phyloP scores from a whole-genome alignment of 2,888 invertebrate species.

The Hecatera dysodea region DNA sequence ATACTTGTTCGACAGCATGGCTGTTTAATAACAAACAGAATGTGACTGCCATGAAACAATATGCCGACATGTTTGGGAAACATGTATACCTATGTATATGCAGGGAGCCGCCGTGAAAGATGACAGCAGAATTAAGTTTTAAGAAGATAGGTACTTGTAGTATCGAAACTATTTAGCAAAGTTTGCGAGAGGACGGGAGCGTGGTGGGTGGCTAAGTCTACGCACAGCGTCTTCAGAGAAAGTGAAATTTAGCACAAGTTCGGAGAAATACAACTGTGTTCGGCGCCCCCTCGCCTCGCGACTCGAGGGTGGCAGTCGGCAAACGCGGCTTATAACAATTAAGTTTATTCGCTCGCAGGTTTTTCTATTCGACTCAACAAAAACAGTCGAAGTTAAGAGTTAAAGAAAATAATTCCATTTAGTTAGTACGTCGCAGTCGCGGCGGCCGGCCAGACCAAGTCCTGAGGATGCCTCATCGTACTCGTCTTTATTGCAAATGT shows the following conservation, averaged over 20 bases:
- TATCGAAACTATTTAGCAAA: constrained; percentile 81
- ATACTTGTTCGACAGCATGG: constrained; percentile 71
- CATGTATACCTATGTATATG: constrained; percentile 13
- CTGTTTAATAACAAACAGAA: constrained; percentile 56
- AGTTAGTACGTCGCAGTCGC: constrained; percentile 54
- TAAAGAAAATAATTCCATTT: constrained; percentile 66
- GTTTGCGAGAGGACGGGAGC: constrained; percentile 79
- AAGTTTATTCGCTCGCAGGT: constrained; percentile 88
- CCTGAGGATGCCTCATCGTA: constrained; percentile 15
- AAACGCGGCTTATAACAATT: constrained; percentile 90
- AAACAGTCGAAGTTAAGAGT: constrained; percentile 66
- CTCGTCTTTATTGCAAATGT: constrained; percentile 15
- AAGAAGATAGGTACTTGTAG: constrained; percentile 61
- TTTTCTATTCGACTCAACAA: constrained; percentile 81
- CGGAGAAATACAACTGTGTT: constrained; percentile 88
- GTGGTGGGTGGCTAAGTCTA: constrained; percentile 87
- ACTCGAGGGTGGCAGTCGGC: constrained; percentile 82
- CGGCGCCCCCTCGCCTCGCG: constrained; percentile 75
- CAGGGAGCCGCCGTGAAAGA: constrained; percentile 21
- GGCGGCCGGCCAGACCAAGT: constrained; percentile 25
- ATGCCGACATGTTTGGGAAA: constrained; percentile 18
- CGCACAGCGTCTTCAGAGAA: constrained; percentile 90
- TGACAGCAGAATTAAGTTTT: constrained; percentile 64
- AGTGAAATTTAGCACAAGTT: constrained; percentile 91
- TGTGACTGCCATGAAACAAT: constrained; percentile 39